Conservation (phyloP, 2,888 invertebrate genomes). For the Xylota segnis region DNA sequence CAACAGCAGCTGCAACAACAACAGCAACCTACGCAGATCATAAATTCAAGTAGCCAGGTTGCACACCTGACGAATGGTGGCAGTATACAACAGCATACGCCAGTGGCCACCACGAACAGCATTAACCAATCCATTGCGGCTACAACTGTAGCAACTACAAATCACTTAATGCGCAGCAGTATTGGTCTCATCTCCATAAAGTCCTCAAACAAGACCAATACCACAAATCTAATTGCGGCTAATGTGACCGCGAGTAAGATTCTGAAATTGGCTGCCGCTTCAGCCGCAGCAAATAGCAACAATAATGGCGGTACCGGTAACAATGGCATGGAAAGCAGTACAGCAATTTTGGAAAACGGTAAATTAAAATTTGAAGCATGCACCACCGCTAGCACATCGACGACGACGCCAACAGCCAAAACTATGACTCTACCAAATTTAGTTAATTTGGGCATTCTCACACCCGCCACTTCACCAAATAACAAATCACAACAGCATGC, state of each 20-base stretch:
- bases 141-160: slow-evolving; percentile 79
- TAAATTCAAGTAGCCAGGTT: slow-evolving; percentile 77
- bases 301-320: slow-evolving; percentile 72
- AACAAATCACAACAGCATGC: slow-evolving; percentile 83
- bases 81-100: slow-evolving; percentile 77
- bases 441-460: slow-evolving; percentile 85
- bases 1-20: slow-evolving; percentile 70
- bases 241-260: slow-evolving; percentile 84
- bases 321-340: slow-evolving; percentile 60
- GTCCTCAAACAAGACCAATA: slow-evolving; percentile 78
- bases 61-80: slow-evolving; percentile 75
- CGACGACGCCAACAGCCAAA: slow-evolving; percentile 79
- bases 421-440: slow-evolving; percentile 84
- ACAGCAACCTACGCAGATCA: slow-evolving; percentile 77
- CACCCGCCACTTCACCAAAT: slow-evolving; percentile 86
- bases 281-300: slow-evolving; percentile 75
- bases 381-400: slow-evolving; percentile 71
- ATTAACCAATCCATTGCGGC: slow-evolving; percentile 69
- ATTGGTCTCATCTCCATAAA: slow-evolving; percentile 84
- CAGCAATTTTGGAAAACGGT: slow-evolving; percentile 75
- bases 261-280: slow-evolving; percentile 82
- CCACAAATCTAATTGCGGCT: slow-evolving; percentile 83
- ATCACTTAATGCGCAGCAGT: slow-evolving; percentile 84
- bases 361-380: slow-evolving; percentile 78
- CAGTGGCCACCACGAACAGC: slow-evolving; percentile 76